Conservation (phyloP, 2,113 vertebrate species). For the Prionailurus bengalensis region DNA sequence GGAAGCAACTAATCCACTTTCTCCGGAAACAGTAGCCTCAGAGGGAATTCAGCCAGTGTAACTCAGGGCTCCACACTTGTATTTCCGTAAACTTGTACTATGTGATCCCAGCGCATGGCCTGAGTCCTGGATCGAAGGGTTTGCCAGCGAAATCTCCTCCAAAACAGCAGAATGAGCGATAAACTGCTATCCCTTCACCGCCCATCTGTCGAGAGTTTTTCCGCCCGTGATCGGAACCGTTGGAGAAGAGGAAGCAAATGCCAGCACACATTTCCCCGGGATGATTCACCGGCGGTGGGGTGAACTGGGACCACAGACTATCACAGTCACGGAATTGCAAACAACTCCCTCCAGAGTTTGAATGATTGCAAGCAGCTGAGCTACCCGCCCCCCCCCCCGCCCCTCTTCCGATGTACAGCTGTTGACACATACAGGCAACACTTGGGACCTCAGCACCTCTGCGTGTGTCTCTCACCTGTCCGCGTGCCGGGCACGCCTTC, state of each 20-base stretch:
- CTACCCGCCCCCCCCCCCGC: too few species aligned
- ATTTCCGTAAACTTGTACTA: neutral
- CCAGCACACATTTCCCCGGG: fast-evolving
- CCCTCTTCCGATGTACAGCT: fast-evolving
- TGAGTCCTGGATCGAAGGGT: neutral
- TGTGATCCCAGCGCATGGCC: neutral
- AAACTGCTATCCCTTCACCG: neutral
- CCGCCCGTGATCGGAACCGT: neutral
- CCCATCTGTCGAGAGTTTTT: neutral
- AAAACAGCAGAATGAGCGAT: fast-evolving
- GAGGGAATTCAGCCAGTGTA: fast-evolving
- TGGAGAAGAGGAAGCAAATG: neutral
- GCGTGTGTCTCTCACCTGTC: neutral
- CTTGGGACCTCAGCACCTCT: fast-evolving
- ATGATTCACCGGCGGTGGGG: fast-evolving
- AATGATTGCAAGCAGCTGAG: fast-evolving
- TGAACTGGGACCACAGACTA: neutral
- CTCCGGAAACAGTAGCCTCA: neutral
- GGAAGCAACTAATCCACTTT: neutral
- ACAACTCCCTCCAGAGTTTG: neutral
- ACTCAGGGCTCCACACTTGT: fast-evolving
- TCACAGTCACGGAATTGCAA: fast-evolving
- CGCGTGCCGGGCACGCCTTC: fast-evolving
- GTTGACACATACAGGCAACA: fast-evolving
- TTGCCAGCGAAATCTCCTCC: neutral